phyloP scores from a whole-genome alignment of 2,888 invertebrate species.

The Oscheius myriophilus region DNA sequence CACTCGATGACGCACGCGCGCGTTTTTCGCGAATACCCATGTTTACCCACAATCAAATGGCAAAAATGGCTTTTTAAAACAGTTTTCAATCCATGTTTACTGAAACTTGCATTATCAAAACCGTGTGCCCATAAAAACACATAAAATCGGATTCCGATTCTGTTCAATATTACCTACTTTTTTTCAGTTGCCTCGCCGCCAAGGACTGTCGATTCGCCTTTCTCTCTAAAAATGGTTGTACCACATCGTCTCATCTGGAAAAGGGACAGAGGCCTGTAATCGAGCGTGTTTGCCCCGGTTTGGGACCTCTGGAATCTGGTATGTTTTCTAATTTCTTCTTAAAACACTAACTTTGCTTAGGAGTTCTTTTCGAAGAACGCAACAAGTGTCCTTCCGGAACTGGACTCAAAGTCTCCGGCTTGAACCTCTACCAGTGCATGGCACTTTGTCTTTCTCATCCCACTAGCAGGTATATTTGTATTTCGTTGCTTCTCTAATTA shows the following conservation, averaged over 20 bases:
- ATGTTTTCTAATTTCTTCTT: neutral
- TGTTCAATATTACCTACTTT: too few relatives aligned
- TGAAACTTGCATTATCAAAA: too few relatives aligned
- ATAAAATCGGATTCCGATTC: too few relatives aligned
- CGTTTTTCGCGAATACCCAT: too few relatives aligned
- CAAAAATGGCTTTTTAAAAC: too few relatives aligned
- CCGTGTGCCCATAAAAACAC: too few relatives aligned
- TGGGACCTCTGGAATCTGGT: conserved; percentile 20
- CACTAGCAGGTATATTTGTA: conserved; percentile 33
- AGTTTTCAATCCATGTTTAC: too few relatives aligned
- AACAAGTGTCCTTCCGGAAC: conserved; percentile 29
- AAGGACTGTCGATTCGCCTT: conserved; percentile 20
- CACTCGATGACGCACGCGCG: too few relatives aligned
- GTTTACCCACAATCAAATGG: too few relatives aligned
- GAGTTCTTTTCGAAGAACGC: conserved; percentile 45
- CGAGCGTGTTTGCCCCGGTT: conserved; percentile 22
- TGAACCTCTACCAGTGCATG: conserved; percentile 44
- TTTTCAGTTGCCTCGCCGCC: conserved; percentile 16
- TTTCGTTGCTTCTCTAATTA: neutral
- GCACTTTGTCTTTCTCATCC: conserved; percentile 47
- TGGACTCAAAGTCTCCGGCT: conserved; percentile 24
- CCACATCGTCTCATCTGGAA: neutral
- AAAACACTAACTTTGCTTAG: too few relatives aligned
- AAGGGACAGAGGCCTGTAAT: conserved; percentile 6
- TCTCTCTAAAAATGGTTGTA: neutral